Percentiles rank a stretch among this genome's conserved stretches.
These are phyloP conservation scores for Sylvia borin DNA, from an alignment of 2,797 vertebrate species.

Conservation along the genomic window DNA sequence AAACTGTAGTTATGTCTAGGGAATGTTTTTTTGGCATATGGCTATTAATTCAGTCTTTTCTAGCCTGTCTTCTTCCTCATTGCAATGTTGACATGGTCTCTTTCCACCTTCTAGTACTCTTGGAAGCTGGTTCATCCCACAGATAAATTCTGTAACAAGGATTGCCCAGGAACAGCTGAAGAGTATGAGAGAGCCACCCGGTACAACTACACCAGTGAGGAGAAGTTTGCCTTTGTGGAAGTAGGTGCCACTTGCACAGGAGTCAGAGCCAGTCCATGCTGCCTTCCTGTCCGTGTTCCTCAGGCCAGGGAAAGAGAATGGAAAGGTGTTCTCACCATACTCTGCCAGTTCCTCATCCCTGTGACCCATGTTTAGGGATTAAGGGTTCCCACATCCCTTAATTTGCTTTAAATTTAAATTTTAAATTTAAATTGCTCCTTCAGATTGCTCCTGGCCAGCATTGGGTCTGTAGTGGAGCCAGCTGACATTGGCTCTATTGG, in stretches of 20 bases:
- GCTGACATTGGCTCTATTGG: fast-evolving
- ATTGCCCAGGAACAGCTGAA: slow-evolving; percentile 96
- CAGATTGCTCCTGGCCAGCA: neutral
- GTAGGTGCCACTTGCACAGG: slow-evolving; percentile 66
- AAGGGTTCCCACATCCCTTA: neutral
- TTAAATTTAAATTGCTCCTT: neutral
- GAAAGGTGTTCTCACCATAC: neutral
- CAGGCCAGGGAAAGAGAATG: neutral
- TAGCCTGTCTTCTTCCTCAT: neutral
- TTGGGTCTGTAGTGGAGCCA: neutral
- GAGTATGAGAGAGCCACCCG: slow-evolving; percentile 96
- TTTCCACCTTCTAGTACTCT: slow-evolving; percentile 84
- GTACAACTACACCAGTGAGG: slow-evolving; percentile 99
- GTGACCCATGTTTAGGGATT: neutral
- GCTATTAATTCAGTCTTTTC: neutral
- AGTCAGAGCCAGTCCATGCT: neutral
- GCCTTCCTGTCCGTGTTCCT: neutral
- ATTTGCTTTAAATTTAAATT: neutral
- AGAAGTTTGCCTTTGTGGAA: slow-evolving; percentile 98
- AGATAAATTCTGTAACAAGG: slow-evolving; percentile 99
- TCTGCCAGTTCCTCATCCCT: neutral
- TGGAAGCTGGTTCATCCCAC: slow-evolving; percentile 99
- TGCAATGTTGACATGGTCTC: neutral
- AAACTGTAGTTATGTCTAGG: neutral
- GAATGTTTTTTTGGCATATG: neutral